Conservation (phyloP, 2,797 vertebrate genomes). For the Adelosebastes latens region DNA sequence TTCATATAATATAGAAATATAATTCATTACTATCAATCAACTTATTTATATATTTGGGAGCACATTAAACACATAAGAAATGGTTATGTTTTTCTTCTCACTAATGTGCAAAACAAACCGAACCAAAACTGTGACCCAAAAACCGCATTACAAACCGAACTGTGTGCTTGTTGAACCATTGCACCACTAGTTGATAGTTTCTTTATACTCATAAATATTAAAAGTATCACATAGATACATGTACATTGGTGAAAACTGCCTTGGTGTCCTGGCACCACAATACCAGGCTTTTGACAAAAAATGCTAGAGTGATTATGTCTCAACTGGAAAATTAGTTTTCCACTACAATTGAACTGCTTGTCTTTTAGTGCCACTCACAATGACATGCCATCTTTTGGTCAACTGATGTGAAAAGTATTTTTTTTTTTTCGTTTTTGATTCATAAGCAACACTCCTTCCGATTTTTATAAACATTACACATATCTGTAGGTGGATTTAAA, state of each 20-base stretch:
- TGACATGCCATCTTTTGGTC: neutral
- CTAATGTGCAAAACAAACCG: fast-evolving
- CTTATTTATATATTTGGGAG: too few relatives aligned
- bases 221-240: neutral
- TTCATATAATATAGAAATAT: too few relatives aligned
- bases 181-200: neutral
- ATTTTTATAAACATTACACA: neutral
- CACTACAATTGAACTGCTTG: neutral
- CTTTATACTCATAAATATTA: neutral
- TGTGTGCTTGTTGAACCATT: too few relatives aligned
- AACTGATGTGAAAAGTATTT: neutral
- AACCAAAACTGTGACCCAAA: too few relatives aligned
- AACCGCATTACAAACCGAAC: too few relatives aligned
- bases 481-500: neutral
- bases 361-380: neutral
- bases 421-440: neutral
- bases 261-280: too few relatives aligned
- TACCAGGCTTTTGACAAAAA: too few relatives aligned
- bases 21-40: too few relatives aligned
- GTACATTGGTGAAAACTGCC: neutral
- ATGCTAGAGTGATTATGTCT: neutral
- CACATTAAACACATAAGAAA: too few relatives aligned
- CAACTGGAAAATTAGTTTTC: neutral
- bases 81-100: too few relatives aligned
- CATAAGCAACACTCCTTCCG: neutral